These are phyloP conservation scores for Origma solitaria DNA, from an alignment of 2,113 vertebrate species.

Conservation along the genomic window DNA sequence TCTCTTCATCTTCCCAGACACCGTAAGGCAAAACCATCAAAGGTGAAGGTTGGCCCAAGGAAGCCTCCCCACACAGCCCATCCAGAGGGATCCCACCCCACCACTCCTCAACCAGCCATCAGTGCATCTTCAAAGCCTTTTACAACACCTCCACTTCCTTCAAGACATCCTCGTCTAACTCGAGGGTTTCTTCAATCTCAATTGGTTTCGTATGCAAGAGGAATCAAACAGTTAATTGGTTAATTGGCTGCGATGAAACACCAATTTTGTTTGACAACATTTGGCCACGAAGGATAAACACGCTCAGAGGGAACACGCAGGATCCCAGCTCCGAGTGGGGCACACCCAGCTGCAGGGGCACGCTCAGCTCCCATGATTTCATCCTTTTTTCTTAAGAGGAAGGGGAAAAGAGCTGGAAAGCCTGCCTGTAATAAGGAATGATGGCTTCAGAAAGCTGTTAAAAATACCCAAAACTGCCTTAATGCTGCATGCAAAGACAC, in stretches of 20 bases:
- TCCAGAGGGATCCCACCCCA: neutral
- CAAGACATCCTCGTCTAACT: neutral
- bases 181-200: neutral
- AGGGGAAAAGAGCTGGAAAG: neutral
- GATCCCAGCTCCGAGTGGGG: neutral
- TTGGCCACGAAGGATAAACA: neutral
- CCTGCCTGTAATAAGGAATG: neutral
- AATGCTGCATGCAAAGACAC: neutral
- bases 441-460: neutral
- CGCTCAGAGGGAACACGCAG: neutral
- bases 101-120: neutral
- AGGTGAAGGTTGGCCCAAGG: neutral
- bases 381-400: neutral
- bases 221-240: neutral
- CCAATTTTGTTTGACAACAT: neutral
- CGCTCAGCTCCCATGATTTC: neutral
- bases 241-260: neutral
- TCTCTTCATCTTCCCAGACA: neutral
- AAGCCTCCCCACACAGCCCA: fast-evolving
- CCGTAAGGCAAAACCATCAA: neutral
- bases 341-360: neutral
- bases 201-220: neutral
- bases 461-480: neutral
- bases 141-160: neutral
- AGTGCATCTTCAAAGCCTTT: neutral